phyloP scores from a whole-genome alignment of 2,888 invertebrate genomes.

The Drosophila picticornis region DNA sequence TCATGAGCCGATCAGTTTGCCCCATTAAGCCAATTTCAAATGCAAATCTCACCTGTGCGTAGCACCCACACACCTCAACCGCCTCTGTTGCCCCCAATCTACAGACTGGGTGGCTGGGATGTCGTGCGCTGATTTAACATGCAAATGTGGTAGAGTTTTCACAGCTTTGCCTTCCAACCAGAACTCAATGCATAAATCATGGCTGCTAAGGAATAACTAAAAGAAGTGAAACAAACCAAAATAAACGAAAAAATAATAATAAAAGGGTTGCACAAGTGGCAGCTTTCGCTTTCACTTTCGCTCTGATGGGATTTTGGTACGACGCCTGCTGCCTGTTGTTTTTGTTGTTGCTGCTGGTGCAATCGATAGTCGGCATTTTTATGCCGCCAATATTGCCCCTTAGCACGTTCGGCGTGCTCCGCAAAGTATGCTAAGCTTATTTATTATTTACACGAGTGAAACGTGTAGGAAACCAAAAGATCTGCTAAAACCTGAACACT shows the following conservation, averaged over 20 bases:
- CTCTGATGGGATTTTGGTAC: conserved; percentile 52
- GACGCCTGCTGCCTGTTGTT: conserved; percentile 9
- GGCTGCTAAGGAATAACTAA: conserved; percentile 28
- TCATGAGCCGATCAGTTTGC: conserved; percentile 28
- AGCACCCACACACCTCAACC: background rate
- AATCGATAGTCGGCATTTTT: conserved; percentile 69
- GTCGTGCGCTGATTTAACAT: conserved; percentile 52
- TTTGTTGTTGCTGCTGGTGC: conserved; percentile 43
- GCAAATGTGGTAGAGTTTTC: conserved; percentile 63
- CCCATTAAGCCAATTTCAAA: conserved; percentile 43
- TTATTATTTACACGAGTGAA: conserved; percentile 82
- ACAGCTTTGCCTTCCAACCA: conserved; percentile 48
- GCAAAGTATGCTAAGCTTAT: conserved; percentile 78
- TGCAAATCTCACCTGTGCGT: conserved; percentile 42
- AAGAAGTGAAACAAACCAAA: conserved; percentile 17
- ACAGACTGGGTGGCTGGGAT: background rate
- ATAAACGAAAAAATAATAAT: conserved; percentile 29
- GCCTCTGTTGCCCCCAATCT: background rate
- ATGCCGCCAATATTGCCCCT: conserved; percentile 57
- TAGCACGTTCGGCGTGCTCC: conserved; percentile 64
- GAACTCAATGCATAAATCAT: conserved; percentile 69
- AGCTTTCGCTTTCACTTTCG: conserved; percentile 71
- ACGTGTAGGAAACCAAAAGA: conserved; percentile 72
- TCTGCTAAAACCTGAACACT: conserved; percentile 60
- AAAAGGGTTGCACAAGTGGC: conserved; percentile 74